Evolutionary conservation across 2,113 vertebrate species (phyloP), one percentile per base, ranked within the genome.

Genomic region (Chlorodrepanis virens): DNA sequence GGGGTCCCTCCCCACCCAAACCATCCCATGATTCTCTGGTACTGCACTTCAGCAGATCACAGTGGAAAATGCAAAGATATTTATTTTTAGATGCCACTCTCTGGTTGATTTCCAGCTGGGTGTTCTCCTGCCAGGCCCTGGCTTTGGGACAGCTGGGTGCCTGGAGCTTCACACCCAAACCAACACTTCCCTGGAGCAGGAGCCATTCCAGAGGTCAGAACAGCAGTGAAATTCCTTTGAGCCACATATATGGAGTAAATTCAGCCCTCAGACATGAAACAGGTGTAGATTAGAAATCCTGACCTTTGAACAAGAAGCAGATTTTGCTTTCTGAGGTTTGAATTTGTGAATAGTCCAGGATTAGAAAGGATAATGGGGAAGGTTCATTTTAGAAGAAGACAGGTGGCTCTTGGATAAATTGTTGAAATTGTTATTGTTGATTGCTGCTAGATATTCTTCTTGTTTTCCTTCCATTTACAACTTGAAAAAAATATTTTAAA

Each of bases 81-180:
- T 42, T 40, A 4, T 29, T 31, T 74, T 28, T 18, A 2, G 12
- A 1, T 24, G 11, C 29, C 11, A 2, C 9, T 19, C 28, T 28
- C 16, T 4, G 2, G 5, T 8, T 47, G 57, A 4, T 79, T 88
- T 19, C 35, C 68, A 54, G 57, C 29, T 27, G 39, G 3, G 56
- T 1, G 0, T 10, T 2, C 15, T n/a, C 59, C 63, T 33, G 28
- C 27, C 1, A 29, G 44, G 67, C 29, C 0, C 4, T 24, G 47
- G 31, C 29, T 33, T 44, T 33, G 29, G 8, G 35, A 8, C n/a
- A 65, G 20, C 27, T 10, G 28, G 4, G 1, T 1, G 1, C 39
- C 4, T 13, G 11, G 16, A 25, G 11, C 50, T 60, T 10, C 5
- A 25, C 54, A 54, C 11, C 25, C 83, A 50, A 60, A 19, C 27